phyloP scores from a whole-genome alignment of 2,888 invertebrate genomes.

The Xanthorhoe spadicearia region DNA sequence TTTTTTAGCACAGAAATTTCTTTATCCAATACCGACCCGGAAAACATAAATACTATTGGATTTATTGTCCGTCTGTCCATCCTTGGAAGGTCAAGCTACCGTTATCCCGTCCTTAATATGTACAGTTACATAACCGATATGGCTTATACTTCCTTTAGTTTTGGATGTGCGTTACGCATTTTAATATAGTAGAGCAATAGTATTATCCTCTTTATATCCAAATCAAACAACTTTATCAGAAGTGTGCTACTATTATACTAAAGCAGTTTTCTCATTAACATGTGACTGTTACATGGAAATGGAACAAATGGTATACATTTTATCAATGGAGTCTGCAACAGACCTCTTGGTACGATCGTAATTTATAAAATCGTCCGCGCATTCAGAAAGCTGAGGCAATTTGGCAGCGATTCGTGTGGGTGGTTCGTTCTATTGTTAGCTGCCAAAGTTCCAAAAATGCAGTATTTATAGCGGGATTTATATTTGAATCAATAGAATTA shows the following conservation, averaged over 20 bases:
- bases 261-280: too few relatives aligned
- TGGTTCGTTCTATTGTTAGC: slow-evolving; percentile 10
- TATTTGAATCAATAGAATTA: background rate
- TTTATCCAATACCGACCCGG: background rate
- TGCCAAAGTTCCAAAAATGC: slow-evolving; percentile 8
- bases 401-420: slow-evolving; percentile 16
- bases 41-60: background rate
- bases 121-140: slow-evolving; percentile 1
- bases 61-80: background rate
- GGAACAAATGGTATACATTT: too few relatives aligned
- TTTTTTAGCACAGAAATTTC: background rate
- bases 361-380: background rate
- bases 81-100: background rate
- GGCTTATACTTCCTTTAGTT: background rate
- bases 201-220: background rate
- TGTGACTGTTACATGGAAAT: too few relatives aligned
- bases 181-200: background rate
- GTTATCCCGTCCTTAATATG: background rate
- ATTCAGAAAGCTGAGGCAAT: slow-evolving; percentile 7
- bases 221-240: background rate
- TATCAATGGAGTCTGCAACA: background rate
- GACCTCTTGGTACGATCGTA: background rate
- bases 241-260: too few relatives aligned
- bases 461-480: slow-evolving; percentile 4
- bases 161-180: background rate